Percentiles rank a stretch among this genome's conserved stretches.
phyloP scores from a whole-genome alignment of 2,888 invertebrate species.

The Plebejus anna region DNA sequence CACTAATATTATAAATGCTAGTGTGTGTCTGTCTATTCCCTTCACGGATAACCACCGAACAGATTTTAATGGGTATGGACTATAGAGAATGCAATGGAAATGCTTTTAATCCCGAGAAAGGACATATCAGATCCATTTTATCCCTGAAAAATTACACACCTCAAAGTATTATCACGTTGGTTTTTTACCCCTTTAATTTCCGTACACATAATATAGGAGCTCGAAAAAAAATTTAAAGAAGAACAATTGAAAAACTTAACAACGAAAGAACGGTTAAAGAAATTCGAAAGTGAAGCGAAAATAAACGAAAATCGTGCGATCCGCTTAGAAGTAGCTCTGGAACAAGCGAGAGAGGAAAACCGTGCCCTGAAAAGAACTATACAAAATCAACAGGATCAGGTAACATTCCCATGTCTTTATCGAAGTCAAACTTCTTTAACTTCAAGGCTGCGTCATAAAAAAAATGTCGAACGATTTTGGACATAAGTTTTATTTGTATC shows the following conservation, averaged over 20 bases:
- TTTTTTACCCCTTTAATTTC: background rate
- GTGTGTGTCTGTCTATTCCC: too few relatives aligned
- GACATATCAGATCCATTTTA: too few relatives aligned
- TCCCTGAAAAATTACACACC: background rate
- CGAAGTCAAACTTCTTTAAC: too few relatives aligned
- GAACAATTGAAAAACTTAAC: constrained; percentile 52
- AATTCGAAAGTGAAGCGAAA: constrained; percentile 57
- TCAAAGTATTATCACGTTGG: background rate
- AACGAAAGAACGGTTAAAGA: constrained; percentile 50
- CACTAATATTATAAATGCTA: too few relatives aligned
- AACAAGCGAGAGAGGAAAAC: constrained; percentile 51
- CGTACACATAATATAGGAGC: constrained; percentile 47
- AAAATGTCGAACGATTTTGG: too few relatives aligned
- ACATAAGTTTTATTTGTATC: too few relatives aligned
- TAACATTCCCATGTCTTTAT: constrained; percentile 36
- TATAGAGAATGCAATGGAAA: too few relatives aligned
- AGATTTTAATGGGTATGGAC: too few relatives aligned
- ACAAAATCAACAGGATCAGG: constrained; percentile 59
- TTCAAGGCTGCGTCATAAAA: too few relatives aligned
- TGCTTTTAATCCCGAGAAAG: too few relatives aligned
- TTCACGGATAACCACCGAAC: too few relatives aligned
- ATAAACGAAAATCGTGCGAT: constrained; percentile 49
- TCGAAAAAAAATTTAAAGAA: constrained; percentile 63
- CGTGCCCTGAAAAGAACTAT: constrained; percentile 53
- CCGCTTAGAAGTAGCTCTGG: constrained; percentile 55